These are phyloP conservation scores for Euplexia lucipara DNA, from an alignment of 2,888 invertebrate genomes.

Conservation along the genomic window DNA sequence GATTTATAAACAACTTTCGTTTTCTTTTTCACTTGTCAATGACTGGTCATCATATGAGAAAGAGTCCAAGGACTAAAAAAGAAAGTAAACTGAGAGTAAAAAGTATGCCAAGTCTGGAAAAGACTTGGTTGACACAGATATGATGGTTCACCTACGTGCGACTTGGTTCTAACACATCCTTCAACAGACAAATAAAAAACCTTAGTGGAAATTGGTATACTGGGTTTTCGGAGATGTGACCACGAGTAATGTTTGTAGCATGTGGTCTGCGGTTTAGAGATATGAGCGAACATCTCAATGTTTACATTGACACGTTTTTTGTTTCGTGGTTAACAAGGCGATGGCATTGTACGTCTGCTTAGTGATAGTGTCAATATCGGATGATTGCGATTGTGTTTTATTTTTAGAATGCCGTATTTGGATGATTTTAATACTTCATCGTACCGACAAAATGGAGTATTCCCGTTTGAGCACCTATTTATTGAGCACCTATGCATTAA, in stretches of 20 bases:
- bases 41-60: slow-evolving; percentile 67
- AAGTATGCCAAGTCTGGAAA: slow-evolving; percentile 77
- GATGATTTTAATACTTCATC: neutral
- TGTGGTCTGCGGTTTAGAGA: slow-evolving; percentile 75
- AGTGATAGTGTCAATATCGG: slow-evolving; percentile 86
- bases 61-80: slow-evolving; percentile 80
- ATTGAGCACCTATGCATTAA: too few relatives aligned
- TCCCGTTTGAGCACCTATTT: too few relatives aligned
- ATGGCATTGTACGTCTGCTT: slow-evolving; percentile 81
- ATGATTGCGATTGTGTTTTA: slow-evolving; percentile 82
- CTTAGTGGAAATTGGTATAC: slow-evolving; percentile 65
- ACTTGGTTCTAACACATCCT: slow-evolving; percentile 59
- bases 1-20: slow-evolving; percentile 81
- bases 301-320: slow-evolving; percentile 88
- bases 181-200: slow-evolving; percentile 52
- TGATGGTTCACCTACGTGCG: slow-evolving; percentile 74
- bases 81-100: slow-evolving; percentile 77
- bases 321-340: slow-evolving; percentile 84
- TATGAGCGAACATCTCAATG: slow-evolving; percentile 74
- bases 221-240: slow-evolving; percentile 57
- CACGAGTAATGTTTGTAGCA: slow-evolving; percentile 67
- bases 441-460: too few relatives aligned
- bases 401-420: slow-evolving; percentile 60
- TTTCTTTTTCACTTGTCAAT: slow-evolving; percentile 76
- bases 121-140: slow-evolving; percentile 76